Conservation (phyloP, 2,888 invertebrate genomes). For the Leptogaster cylindrica region DNA sequence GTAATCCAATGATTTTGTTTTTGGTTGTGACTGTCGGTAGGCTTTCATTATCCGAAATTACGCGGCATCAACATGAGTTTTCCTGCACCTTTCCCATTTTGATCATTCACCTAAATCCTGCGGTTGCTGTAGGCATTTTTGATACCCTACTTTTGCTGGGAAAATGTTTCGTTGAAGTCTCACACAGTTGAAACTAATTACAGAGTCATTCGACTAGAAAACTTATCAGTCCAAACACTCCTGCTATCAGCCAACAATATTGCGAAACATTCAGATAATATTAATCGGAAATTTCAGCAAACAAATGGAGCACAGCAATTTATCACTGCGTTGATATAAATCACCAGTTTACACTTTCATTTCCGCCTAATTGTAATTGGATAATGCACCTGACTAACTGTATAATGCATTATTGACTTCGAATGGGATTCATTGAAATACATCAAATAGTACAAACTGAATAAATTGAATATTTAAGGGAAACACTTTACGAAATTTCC, state of each 20-base stretch:
- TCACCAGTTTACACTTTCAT: constrained; percentile 21
- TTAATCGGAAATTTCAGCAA: not conserved
- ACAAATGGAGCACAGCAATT: not conserved
- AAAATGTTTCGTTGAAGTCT: not conserved
- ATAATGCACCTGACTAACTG: not conserved
- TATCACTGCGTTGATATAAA: constrained; percentile 13
- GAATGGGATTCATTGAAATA: too few relatives aligned
- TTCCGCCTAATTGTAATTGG: constrained; percentile 7
- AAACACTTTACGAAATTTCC: too few relatives aligned
- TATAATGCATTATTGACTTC: too few relatives aligned
- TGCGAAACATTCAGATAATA: not conserved
- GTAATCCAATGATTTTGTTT: constrained; percentile 10
- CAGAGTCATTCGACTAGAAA: not conserved
- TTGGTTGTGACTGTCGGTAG: not conserved
- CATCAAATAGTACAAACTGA: too few relatives aligned
- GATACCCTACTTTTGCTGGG: not conserved
- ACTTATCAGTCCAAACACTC: not conserved
- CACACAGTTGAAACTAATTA: constrained; percentile 16
- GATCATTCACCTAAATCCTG: not conserved
- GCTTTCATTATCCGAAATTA: constrained; percentile 28
- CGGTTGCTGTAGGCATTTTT: not conserved
- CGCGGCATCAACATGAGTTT: constrained; percentile 17
- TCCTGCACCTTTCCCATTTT: not conserved
- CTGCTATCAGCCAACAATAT: not conserved
- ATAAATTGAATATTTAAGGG: too few relatives aligned